Conservation (phyloP, 2,113 vertebrate species). For the Gadus chalcogrammus region DNA sequence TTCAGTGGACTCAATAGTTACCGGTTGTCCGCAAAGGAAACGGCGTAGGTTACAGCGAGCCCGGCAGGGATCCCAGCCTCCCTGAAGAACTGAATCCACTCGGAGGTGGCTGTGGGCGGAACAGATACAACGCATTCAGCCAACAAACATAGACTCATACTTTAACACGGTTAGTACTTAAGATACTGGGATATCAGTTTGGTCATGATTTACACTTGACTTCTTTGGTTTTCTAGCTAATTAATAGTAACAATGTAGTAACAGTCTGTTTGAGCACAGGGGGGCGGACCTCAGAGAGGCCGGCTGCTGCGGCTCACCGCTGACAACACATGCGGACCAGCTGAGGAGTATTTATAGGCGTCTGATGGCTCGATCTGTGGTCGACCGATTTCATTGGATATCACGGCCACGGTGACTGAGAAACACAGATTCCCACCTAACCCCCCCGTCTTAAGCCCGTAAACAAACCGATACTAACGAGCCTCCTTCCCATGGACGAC, state of each 20-base stretch:
- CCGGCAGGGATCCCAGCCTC: slow-evolving; percentile 91
- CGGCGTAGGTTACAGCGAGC: slow-evolving; percentile 87
- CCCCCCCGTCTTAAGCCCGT: no score
- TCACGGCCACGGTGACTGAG: slow-evolving; percentile 40
- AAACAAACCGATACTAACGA: no score
- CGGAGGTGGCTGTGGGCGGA: slow-evolving; percentile 79
- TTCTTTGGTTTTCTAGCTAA: neutral
- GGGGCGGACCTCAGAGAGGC: no score
- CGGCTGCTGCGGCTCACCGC: no score
- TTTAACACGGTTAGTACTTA: neutral
- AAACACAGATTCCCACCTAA: neutral
- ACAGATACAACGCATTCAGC: neutral
- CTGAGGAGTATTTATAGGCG: slow-evolving; percentile 69
- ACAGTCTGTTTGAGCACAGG: neutral
- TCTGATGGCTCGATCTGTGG: slow-evolving; percentile 22
- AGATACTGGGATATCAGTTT: no score
- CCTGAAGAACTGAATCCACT: slow-evolving; percentile 96
- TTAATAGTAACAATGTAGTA: neutral
- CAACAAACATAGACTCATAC: neutral
- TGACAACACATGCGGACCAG: slow-evolving; percentile 52
- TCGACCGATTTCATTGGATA: slow-evolving; percentile 16
- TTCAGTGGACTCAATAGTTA: slow-evolving; percentile 42
- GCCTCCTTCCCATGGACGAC: no score
- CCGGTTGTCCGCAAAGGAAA: slow-evolving; percentile 94
- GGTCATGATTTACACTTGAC: no score